These are phyloP conservation scores for Falco naumanni DNA, from an alignment of 2,797 vertebrate species.

Conservation along the genomic window DNA sequence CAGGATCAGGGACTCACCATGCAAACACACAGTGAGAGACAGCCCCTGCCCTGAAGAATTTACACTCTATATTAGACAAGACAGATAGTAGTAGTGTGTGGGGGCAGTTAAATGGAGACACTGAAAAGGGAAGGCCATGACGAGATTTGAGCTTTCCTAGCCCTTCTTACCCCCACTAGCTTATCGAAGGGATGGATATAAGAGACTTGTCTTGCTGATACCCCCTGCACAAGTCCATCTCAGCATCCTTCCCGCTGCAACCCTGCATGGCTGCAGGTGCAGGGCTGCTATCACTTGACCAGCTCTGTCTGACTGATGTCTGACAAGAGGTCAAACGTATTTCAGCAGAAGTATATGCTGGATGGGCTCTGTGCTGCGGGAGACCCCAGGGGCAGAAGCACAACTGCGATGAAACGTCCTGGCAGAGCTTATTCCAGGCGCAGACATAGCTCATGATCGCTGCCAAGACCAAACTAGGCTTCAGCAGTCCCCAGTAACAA, in stretches of 20 bases:
- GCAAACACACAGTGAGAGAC: slow-evolving; percentile 37
- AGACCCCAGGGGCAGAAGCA: background rate
- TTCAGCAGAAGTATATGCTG: background rate
- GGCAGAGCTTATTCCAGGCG: background rate
- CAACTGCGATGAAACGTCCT: background rate
- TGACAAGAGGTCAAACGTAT: background rate
- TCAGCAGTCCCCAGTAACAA: background rate
- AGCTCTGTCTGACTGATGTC: background rate
- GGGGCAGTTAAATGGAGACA: background rate
- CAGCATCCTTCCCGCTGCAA: background rate
- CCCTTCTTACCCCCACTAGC: background rate
- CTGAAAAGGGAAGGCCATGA: slow-evolving; percentile 16
- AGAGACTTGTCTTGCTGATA: background rate
- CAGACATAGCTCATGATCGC: background rate
- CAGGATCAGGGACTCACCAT: slow-evolving; percentile 56
- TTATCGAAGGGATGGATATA: background rate
- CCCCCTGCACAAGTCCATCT: background rate
- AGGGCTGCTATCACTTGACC: background rate
- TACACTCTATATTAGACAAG: slow-evolving; percentile 51
- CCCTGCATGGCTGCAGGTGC: background rate
- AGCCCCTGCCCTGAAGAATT: slow-evolving; percentile 54
- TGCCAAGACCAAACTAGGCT: background rate
- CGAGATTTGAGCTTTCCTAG: slow-evolving; percentile 15
- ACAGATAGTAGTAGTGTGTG: slow-evolving; percentile 8
- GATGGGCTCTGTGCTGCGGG: background rate